These are phyloP conservation scores for Lasioglossum villosulum DNA, from an alignment of 2,888 invertebrate genomes.

Conservation along the genomic window DNA sequence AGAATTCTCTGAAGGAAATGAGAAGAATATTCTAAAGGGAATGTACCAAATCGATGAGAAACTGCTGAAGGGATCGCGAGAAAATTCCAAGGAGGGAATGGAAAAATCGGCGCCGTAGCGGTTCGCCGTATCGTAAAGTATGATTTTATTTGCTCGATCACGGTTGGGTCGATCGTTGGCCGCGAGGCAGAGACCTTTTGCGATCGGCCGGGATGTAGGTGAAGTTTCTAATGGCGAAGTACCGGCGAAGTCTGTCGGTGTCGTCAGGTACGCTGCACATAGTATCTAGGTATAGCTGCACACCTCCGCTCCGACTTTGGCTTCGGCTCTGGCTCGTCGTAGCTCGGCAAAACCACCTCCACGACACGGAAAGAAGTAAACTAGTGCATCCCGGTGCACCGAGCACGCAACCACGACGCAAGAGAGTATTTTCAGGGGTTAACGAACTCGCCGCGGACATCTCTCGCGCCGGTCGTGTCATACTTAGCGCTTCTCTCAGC, in stretches of 20 bases:
- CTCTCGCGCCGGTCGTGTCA: conserved; percentile 68
- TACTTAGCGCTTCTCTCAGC: conserved; percentile 66
- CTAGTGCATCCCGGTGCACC: conserved; percentile 77
- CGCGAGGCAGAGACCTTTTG: conserved; percentile 47
- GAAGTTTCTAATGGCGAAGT: conserved; percentile 67
- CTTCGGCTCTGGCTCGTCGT: neutral
- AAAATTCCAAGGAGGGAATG: neutral
- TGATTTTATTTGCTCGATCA: neutral
- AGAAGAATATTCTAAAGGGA: neutral
- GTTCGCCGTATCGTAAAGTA: neutral
- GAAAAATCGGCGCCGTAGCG: neutral
- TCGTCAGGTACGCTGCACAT: neutral
- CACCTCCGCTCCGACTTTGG: conserved; percentile 9
- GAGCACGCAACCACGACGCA: conserved; percentile 80
- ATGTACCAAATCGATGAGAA: neutral
- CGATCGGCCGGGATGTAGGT: conserved; percentile 65
- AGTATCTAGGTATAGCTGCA: neutral
- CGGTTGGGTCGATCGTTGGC: neutral
- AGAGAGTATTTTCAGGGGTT: conserved; percentile 83
- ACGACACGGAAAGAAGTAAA: conserved; percentile 74
- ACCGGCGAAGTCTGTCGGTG: conserved; percentile 38
- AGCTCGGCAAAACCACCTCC: conserved; percentile 53
- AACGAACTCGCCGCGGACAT: conserved; percentile 78
- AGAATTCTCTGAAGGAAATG: neutral
- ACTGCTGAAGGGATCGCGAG: neutral